Percentiles rank a stretch among this genome's conserved stretches.
phyloP scores from a whole-genome alignment of 2,797 vertebrate genomes.

The Myotis myotis region DNA sequence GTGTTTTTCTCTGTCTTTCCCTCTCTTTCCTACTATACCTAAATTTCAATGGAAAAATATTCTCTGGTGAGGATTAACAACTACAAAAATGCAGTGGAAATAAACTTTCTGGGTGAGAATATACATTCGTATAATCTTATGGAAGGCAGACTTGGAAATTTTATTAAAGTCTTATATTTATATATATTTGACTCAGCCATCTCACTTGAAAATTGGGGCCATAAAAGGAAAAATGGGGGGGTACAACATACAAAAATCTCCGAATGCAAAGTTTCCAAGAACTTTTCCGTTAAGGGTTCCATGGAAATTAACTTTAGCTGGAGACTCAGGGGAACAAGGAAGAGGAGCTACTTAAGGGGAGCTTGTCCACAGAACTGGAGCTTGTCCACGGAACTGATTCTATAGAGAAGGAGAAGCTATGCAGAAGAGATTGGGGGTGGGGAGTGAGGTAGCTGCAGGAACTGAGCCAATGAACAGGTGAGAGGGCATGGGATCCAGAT shows the following conservation, averaged over 20 bases:
- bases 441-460: background rate
- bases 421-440: background rate
- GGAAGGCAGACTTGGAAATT: background rate
- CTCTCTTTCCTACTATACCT: too few relatives aligned
- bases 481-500: background rate
- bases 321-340: background rate
- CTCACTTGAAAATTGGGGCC: background rate
- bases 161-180: background rate
- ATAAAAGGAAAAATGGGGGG: background rate
- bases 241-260: background rate
- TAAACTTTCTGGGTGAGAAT: background rate
- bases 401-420: too few relatives aligned
- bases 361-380: background rate
- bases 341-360: background rate
- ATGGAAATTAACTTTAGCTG: background rate
- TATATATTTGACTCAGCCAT: background rate
- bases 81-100: background rate
- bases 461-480: background rate
- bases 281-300: background rate
- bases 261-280: background rate
- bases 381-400: background rate
- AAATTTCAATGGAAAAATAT: too few relatives aligned
- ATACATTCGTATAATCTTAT: background rate
- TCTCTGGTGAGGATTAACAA: too few relatives aligned
- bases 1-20: too few relatives aligned